Base-by-base conservation (phyloP, 2,888 invertebrate species). In the Chymomyza amoena region DNA sequence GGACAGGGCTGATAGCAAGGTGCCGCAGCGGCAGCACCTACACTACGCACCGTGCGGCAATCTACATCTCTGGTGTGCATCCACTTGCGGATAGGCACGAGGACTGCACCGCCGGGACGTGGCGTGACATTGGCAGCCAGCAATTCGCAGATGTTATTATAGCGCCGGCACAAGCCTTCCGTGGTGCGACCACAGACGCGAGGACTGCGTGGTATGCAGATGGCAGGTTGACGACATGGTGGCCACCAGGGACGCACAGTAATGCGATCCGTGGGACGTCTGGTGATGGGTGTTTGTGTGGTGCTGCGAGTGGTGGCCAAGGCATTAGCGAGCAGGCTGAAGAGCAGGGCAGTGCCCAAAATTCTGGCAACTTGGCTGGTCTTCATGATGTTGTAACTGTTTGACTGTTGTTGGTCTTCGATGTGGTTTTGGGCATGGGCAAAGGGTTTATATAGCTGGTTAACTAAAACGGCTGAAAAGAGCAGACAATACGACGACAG, bases 141-240 rank as follows among this genome's bases (percentile, higher is more conserved):
- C 70, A 84, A 62, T 2, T 85, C 81, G 45, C 84, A 84, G 3
- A 84, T 70, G 56, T 78, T 80, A 0, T 1, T 18, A 20, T 84
- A 84, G 10, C 87, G 70, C 6, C 80, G 77, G 51, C 85, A 84
- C 52, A 72, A 59, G 0, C 76, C 73, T 0, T 54, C 10, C 2
- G 13, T n/a, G 1, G 69, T 64, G 10, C 82, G 72, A 5, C 73
- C 87, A 51, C 83, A 87, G 9, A 84, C 72, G 0, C 66, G 65
- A 1, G 85, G 82, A 70, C 82, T 84, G 7, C 62, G 65, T 18
- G 50, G 16, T 1, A 36, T 32, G 16, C 84, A 84, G 0, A 79
- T 61, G 0, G 72, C 28, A 0, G 87, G 73, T 66, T 70, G 59
- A 1, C 68, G 71, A 7, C 82, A 87, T 3, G 63, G 18, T 1